These are phyloP conservation scores for Gari tellinella DNA, from an alignment of 2,888 invertebrate genomes.

Conservation along the genomic window DNA sequence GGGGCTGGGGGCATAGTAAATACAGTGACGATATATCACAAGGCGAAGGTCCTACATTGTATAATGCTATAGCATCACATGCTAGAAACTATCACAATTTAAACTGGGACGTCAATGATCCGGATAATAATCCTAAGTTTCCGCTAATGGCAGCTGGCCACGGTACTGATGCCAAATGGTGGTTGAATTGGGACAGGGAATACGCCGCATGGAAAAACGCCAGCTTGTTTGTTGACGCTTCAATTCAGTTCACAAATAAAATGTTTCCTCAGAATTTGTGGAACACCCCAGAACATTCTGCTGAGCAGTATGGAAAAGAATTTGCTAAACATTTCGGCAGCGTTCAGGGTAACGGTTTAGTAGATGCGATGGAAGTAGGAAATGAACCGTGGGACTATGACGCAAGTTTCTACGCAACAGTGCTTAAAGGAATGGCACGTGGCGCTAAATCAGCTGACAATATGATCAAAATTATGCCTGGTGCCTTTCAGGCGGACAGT, in stretches of 20 bases:
- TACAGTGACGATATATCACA: constrained; percentile 48
- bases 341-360: constrained; percentile 59
- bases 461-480: constrained; percentile 61
- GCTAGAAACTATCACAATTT: constrained; percentile 74
- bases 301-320: constrained; percentile 63
- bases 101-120: constrained; percentile 70
- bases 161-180: constrained; percentile 67
- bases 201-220: constrained; percentile 65
- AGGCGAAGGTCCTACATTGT: constrained; percentile 63
- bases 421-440: constrained; percentile 68
- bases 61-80: constrained; percentile 65
- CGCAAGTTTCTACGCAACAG: constrained; percentile 62
- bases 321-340: constrained; percentile 72
- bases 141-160: constrained; percentile 61
- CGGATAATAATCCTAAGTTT: constrained; percentile 65
- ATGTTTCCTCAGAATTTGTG: constrained; percentile 59
- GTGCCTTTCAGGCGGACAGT: constrained; percentile 72
- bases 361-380: constrained; percentile 68
- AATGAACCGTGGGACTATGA: constrained; percentile 75
- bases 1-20: constrained; percentile 71
- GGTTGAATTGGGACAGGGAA: constrained; percentile 76
- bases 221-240: constrained; percentile 64
- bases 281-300: constrained; percentile 59
- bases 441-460: constrained; percentile 62
- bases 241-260: constrained; percentile 68